Evolutionary conservation across 2,113 vertebrate species (phyloP), one percentile per base, ranked within the genome.

Genomic region (Mastomys coucha): DNA sequence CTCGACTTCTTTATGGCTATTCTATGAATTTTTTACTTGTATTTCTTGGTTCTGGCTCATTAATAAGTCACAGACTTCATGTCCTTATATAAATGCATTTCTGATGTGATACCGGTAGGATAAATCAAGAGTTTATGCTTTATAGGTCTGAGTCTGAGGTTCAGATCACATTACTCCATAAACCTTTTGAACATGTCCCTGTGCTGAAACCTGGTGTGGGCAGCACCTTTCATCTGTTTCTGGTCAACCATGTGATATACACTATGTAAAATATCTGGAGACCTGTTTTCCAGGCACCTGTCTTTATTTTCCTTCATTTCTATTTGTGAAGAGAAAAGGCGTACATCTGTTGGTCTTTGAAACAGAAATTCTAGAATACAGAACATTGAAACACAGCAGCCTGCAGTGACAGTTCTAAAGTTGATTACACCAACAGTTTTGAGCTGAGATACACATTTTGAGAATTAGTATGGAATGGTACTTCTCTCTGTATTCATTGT

Each of bases 361-460:
- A 67, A 73, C 72, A 94, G 91, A 96, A 97, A 96, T 9, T 51
- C 45, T 70, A 77, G 60, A 73, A 39, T 16, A 6, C 26, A 76
- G 36, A 89, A 2, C 14, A 3, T 88, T 85, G 73, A 65, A 72
- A 51, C 76, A 58, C 12, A 87, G 67, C 85, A 88, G 39, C 39
- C 14, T 84, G 24, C 39, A 89, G 31, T 42, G 67, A 49, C 11
- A 4, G 26, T 39, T 16, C n/a, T 17, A 45, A 56, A 65, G 22
- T 58, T 39, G 8, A 8, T 45, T n/a, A 60, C 39, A 17, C 0
- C 10, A 36, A 56, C 73, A 39, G 26, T 84, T 95, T 80, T 65
- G n/a, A 84, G 67, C 33, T n/a, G 63, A 73, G 80, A 92, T 81
- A 42, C 82, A 67, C 19, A 16, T 31, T 86, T 33, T 67, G 13